Evolutionary conservation across 1,140 invertebrate genomes (phyloP), one percentile per base, ranked within the genome.

Genomic region (Bradynema listronoti): DNA sequence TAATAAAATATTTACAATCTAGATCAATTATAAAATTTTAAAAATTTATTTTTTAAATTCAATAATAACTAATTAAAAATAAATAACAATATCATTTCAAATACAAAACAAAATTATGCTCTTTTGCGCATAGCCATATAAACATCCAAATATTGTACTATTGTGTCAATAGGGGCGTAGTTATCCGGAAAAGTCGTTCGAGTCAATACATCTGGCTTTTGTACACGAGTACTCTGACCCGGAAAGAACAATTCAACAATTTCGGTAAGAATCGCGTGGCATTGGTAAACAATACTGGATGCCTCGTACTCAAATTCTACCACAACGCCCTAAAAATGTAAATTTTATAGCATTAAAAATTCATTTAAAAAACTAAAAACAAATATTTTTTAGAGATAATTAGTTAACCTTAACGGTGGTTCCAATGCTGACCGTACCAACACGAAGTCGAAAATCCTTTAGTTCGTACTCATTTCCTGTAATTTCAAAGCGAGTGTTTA

Each of bases 231-330:
- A n/a, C n/a, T n/a, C 24, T 69, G 62, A 1, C 32, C 42, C 5
- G 66, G 66, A 43, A 67, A 67, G 45, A 67, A 67, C n/a, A 47
- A 7, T 7, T 66, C 46, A 14, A 67, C 45, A 9, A 67, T 25
- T 25, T 67, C 65, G 16, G 41, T 25, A 7, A 67, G 24, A 25
- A 67, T 24, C 1, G 22, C 11, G 5, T 25, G 7, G 49, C 65
- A 67, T 24, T 67, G 67, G 1, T 19, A 24, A 11, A 67, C 50
- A 22, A 71, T 43, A 41, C 56, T 65, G 16, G 63, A 69, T 16
- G 65, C 36, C 19, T 58, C 65, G 55, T 56, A 67, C 47, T 67
- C 65, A 47, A 70, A 41, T 33, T 67, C 65, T 9, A 67, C 65
- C 9, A 67, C 46, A 1, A 66, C 59, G 0, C 65, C 65, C 65